A percentile compares a stretch with the other conserved stretches of the same genome.
Evolutionary conservation across 2,888 invertebrate genomes (phyloP).

Genomic region (Noctua fimbriata): DNA sequence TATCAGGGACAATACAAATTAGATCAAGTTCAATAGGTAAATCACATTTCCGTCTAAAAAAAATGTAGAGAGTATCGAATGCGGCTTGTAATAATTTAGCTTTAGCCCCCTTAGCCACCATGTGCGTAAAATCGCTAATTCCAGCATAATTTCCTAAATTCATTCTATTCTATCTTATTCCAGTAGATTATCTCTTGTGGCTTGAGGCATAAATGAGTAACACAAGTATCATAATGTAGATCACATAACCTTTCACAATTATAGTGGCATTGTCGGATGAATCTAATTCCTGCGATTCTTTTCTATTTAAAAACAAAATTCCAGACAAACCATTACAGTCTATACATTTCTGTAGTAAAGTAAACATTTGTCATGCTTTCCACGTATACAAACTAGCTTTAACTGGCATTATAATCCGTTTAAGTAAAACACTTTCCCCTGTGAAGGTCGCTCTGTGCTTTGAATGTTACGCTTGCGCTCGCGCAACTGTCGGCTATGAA

Average conservation of each 20-base stretch:
- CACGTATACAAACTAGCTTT: constrained; percentile 62
- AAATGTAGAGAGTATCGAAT: not conserved
- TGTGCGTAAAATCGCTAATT: not conserved
- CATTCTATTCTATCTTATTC: not conserved
- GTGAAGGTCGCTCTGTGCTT: constrained; percentile 83
- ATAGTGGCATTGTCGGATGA: not conserved
- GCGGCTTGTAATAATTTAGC: not conserved
- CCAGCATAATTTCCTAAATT: not conserved
- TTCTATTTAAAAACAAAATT: not conserved
- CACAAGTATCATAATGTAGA: not conserved
- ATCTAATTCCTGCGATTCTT: not conserved
- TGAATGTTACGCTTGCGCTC: constrained; percentile 76
- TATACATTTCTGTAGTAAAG: constrained; percentile 37
- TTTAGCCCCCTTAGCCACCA: not conserved
- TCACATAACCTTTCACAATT: not conserved
- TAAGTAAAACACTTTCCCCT: constrained; percentile 85
- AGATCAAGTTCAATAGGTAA: not conserved
- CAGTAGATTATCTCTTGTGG: not conserved
- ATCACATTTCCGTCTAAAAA: not conserved
- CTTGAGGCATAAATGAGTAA: not conserved
- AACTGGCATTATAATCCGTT: constrained; percentile 76
- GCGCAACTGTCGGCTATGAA: constrained; percentile 72
- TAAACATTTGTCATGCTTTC: constrained; percentile 58
- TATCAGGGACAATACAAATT: not conserved
- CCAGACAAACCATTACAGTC: not conserved